Evolutionary conservation across 2,888 invertebrate species (phyloP), one percentile per base, ranked within the genome.

Genomic region (Furcula furcula): DNA sequence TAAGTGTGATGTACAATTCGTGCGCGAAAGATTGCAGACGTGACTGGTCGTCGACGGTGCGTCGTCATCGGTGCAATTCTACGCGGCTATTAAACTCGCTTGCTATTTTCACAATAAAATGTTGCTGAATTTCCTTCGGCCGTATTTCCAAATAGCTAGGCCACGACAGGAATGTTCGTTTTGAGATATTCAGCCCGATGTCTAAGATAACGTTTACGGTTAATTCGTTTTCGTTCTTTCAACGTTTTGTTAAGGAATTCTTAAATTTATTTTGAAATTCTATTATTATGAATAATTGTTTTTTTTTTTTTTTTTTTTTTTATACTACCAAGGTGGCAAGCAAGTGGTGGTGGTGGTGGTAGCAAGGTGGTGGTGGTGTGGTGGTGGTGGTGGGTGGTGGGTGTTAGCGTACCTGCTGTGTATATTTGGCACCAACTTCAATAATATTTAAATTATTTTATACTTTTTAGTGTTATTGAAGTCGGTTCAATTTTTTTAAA

Each of bases 21-120:
- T 74, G 74, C 77, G 76, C 68, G 68, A 71, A 69, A 63, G 76
- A 77, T 78, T 73, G 67, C 61, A 51, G 59, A 72, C 77, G 77
- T 76, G 77, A 68, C 71, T 42, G 44, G 53, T 41, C 46, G 40
- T 46, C 49, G 46, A 40, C 42, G 56, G 59, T 54, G 54, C 52
- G 62, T 61, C 55, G 60, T 50, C 55, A 59, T 60, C 65, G 37
- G 55, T 47, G 62, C 71, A 68, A 66, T 76, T 75, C 76, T 70
- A 74, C 70, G 66, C 60, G 56, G 60, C 67, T 58, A 66, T 75
- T 75, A 76, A 72, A 69, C 52, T 52, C 51, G 60, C 64, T 61
- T 60, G 57, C 54, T 65, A 52, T 60, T 53, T 63, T 61, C 51
- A 74, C 72, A 71, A 76, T 76, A 78, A 78, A 79, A 77, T 56